Conservation (phyloP, 2,888 invertebrate genomes). For the Orthosia gothica region DNA sequence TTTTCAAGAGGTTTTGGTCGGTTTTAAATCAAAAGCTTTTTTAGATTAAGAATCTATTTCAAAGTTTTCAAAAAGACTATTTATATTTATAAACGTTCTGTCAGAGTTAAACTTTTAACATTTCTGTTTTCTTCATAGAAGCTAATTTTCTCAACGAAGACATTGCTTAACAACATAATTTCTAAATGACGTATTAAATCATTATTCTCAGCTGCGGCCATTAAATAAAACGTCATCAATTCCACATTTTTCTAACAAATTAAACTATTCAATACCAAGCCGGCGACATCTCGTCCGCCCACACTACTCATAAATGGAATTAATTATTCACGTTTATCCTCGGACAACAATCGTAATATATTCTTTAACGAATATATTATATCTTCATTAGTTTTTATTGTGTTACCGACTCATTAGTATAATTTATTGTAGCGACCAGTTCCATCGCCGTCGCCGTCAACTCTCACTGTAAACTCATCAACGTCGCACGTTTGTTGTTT, state of each 20-base stretch:
- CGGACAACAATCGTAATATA: slow-evolving; percentile 69
- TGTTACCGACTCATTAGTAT: slow-evolving; percentile 69
- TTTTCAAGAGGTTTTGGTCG: not conserved
- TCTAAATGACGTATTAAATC: slow-evolving; percentile 30
- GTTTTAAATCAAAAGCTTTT: not conserved
- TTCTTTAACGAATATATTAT: slow-evolving; percentile 71
- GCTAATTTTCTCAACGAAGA: not conserved
- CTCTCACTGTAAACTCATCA: slow-evolving; percentile 37
- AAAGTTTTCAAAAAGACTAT: not conserved
- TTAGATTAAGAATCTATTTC: not conserved
- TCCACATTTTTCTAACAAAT: slow-evolving; percentile 57
- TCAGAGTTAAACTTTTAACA: too few relatives aligned
- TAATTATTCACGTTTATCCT: slow-evolving; percentile 59
- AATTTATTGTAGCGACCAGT: slow-evolving; percentile 65
- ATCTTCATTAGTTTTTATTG: slow-evolving; percentile 69
- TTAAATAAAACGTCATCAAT: slow-evolving; percentile 36
- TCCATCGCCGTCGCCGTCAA: not conserved
- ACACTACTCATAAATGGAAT: slow-evolving; percentile 60
- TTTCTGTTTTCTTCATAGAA: not conserved
- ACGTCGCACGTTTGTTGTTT: slow-evolving; percentile 11
- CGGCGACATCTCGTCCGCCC: slow-evolving; percentile 49
- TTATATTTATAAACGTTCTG: too few relatives aligned
- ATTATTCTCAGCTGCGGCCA: slow-evolving; percentile 1
- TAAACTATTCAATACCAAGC: slow-evolving; percentile 55
- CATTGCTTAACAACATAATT: slow-evolving; percentile 3